Evolutionary conservation across 2,797 vertebrate genomes (phyloP).

Genomic region (Telmatherina bonti): DNA sequence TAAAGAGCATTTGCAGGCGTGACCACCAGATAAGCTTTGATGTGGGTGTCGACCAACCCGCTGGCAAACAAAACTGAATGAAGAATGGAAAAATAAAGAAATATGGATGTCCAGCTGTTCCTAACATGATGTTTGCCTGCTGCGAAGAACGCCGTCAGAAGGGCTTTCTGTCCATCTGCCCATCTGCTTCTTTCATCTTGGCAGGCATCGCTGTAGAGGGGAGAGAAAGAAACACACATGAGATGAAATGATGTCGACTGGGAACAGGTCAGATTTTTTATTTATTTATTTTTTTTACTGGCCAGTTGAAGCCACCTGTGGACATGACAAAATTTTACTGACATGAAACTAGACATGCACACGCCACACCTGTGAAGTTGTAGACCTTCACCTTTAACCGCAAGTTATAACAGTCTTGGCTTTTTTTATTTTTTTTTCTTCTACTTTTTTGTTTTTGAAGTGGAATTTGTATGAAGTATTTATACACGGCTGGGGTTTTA

Average conservation of each 20-base stretch:
- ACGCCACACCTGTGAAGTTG: neutral
- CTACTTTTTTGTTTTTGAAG: neutral
- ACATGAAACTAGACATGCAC: constrained; percentile 11
- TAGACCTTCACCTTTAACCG: constrained; percentile 1
- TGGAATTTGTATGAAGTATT: neutral
- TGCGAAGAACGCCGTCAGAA: constrained; percentile 61
- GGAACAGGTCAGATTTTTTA: constrained; percentile 53
- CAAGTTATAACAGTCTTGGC: neutral
- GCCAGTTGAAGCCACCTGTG: constrained; percentile 54
- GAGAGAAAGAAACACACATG: constrained; percentile 15
- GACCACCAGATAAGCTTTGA: constrained; percentile 8
- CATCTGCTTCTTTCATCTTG: constrained; percentile 60
- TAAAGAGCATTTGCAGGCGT: neutral
- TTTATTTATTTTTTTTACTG: too few relatives aligned
- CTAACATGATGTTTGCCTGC: constrained; percentile 42
- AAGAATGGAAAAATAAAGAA: constrained; percentile 27
- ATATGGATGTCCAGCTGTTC: constrained; percentile 46
- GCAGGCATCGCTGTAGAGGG: constrained; percentile 48
- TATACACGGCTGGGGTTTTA: neutral
- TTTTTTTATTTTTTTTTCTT: neutral
- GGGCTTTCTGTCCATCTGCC: constrained; percentile 43
- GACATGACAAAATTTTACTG: constrained; percentile 30
- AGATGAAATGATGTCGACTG: constrained; percentile 55
- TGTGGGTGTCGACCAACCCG: constrained; percentile 29
- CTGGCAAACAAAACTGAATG: constrained; percentile 41